Percentiles rank a stretch among this genome's conserved stretches.
These are phyloP conservation scores for Chymomyza amoena DNA, from an alignment of 2,888 invertebrate genomes.

Conservation along the genomic window DNA sequence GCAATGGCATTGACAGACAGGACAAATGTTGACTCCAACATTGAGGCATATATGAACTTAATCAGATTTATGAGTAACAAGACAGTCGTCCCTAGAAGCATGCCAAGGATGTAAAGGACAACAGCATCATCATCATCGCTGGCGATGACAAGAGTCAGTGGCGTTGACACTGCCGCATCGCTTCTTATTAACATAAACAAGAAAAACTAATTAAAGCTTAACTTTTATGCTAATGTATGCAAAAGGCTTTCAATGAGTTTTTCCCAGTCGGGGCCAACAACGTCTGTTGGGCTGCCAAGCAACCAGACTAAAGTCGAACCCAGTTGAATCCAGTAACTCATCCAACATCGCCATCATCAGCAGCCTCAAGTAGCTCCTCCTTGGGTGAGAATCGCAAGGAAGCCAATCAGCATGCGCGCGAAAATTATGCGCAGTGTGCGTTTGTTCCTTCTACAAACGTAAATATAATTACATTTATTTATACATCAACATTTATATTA, in stretches of 20 bases:
- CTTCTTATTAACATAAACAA: conserved; percentile 52
- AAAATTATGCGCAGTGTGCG: conserved; percentile 68
- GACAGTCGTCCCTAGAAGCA: conserved; percentile 1
- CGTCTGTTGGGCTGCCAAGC: not conserved
- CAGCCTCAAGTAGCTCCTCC: not conserved
- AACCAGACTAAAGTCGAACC: not conserved
- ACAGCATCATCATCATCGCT: conserved; percentile 13
- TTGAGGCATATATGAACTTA: conserved; percentile 8
- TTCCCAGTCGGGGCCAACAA: conserved; percentile 13
- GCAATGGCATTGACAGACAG: not conserved
- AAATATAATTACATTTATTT: conserved; percentile 69
- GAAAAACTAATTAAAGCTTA: conserved; percentile 69
- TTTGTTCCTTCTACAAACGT: conserved; percentile 43
- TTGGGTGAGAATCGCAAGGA: conserved; percentile 16
- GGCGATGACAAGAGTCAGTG: not conserved
- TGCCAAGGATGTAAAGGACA: not conserved
- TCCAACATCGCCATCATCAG: not conserved
- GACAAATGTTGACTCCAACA: not conserved
- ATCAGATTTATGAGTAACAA: conserved; percentile 15
- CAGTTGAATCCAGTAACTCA: not conserved
- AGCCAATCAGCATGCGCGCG: conserved; percentile 25
- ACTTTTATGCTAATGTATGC: conserved; percentile 69
- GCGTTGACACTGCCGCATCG: conserved; percentile 1
- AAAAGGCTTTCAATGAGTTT: conserved; percentile 62
- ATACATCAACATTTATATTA: conserved; percentile 64